Base-by-base conservation (phyloP, 2,888 invertebrate genomes). In the Synanthedon myopaeformis region DNA sequence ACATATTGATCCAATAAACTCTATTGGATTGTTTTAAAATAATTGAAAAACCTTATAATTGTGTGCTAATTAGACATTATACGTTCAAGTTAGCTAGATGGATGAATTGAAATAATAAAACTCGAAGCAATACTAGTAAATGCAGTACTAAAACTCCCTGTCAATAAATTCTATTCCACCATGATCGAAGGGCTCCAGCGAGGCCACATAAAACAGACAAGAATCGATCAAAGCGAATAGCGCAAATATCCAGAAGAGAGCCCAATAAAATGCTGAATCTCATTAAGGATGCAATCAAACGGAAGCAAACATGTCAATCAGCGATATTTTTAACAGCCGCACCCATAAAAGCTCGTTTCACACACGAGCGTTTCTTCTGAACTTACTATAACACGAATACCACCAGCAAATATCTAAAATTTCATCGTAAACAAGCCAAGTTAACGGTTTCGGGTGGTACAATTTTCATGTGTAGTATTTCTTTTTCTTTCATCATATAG, bases 241-340 rank as follows among this genome's bases (percentile, higher is more conserved):
- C 45, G 45, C 45, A 45, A 45, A 45, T 45, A 14, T 45, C 45
- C 6, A 13, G 45, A 45, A 45, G 45, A 42, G 42, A 45, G 45
- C 8, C 13, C 45, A 45, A 45, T 45, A 45, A 45, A 45, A 45
- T 45, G 14, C 45, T 13, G 45, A 45, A 67, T 64, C 64, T 64
- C 64, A 67, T 68, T 67, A 65, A 61, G 61, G 60, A 62, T 56
- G 64, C 64, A 67, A 70, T 72, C 52, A 49, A 12, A 17, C 12
- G 17, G 23, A 23, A 14, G 71, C 70, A 69, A 71, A 73, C 65
- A 67, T 63, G 69, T 70, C 70, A 69, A 69, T 70, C 71, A 68
- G 61, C 54, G 67, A 69, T 69, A 65, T 63, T 55, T 48, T 11
- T 28, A 49, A 28, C 45, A 14, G 53, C 17, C 14, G 42, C 45